These are phyloP conservation scores for Hipparchia semele DNA, from an alignment of 2,888 invertebrate genomes.

Conservation along the genomic window DNA sequence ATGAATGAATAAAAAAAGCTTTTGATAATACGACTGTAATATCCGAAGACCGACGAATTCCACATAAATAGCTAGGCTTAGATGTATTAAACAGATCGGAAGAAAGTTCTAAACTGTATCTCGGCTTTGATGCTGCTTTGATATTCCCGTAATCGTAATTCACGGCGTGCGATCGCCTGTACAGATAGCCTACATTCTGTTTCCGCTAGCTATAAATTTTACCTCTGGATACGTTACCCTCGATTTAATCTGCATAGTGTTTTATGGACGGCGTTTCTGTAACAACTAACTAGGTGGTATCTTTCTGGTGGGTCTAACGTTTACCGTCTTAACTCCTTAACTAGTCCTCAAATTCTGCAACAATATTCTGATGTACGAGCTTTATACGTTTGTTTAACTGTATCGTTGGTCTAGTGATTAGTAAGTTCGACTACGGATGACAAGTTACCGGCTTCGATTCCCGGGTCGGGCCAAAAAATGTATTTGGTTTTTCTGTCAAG, in stretches of 20 bases:
- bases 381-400: no score
- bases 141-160: slow-evolving; percentile 23
- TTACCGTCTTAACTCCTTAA: background rate
- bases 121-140: slow-evolving; percentile 23
- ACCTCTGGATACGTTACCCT: slow-evolving; percentile 29
- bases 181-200: slow-evolving; percentile 24
- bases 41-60: background rate
- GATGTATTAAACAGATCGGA: background rate
- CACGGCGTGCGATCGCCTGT: slow-evolving; percentile 22
- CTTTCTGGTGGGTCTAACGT: background rate
- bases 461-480: no score
- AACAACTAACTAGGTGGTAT: slow-evolving; percentile 11
- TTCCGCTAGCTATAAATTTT: slow-evolving; percentile 30
- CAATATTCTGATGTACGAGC: no score
- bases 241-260: slow-evolving; percentile 24
- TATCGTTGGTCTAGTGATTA: no score
- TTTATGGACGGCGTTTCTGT: slow-evolving; percentile 20
- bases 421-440: no score
- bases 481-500: no score
- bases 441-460: no score
- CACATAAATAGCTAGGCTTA: background rate
- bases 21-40: no score
- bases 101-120: background rate
- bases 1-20: no score
- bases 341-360: no score